Percentiles rank a stretch among this genome's conserved stretches.
Evolutionary conservation across 1,140 invertebrate genomes (phyloP).

Genomic region (Cardiocondyla obscurior): DNA sequence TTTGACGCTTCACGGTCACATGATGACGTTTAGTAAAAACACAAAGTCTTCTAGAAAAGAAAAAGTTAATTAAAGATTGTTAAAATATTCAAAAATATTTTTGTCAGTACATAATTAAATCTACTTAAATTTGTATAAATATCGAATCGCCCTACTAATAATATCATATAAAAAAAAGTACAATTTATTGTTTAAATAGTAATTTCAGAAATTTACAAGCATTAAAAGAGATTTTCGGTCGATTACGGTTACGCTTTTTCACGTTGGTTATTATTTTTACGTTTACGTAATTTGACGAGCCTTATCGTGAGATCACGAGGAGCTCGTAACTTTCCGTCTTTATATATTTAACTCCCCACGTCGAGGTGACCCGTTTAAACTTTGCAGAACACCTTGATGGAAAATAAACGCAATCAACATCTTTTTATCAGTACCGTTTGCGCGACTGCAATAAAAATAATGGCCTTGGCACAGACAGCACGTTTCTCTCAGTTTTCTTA

Average conservation of each 20-base stretch:
- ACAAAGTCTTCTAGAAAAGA: too few species aligned
- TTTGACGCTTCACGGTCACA: too few species aligned
- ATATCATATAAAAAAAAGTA: too few species aligned
- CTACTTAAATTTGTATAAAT: too few species aligned
- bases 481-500: neutral
- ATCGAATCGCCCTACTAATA: too few species aligned
- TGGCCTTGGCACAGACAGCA: slow-evolving; percentile 22
- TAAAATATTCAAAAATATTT: neutral
- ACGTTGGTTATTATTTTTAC: neutral
- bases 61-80: neutral
- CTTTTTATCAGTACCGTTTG: slow-evolving; percentile 16
- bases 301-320: neutral
- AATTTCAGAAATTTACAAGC: neutral
- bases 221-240: neutral
- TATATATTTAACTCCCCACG: slow-evolving; percentile 1
- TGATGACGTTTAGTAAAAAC: too few species aligned
- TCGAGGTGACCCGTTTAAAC: neutral
- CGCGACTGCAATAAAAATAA: slow-evolving; percentile 19
- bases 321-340: neutral
- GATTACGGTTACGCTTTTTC: neutral
- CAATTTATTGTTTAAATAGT: too few species aligned
- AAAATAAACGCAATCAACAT: neutral
- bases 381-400: slow-evolving; percentile 19
- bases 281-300: neutral
- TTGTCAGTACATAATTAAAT: neutral